Base-by-base conservation (phyloP, 2,113 vertebrate species). In the Ahaetulla prasina region DNA sequence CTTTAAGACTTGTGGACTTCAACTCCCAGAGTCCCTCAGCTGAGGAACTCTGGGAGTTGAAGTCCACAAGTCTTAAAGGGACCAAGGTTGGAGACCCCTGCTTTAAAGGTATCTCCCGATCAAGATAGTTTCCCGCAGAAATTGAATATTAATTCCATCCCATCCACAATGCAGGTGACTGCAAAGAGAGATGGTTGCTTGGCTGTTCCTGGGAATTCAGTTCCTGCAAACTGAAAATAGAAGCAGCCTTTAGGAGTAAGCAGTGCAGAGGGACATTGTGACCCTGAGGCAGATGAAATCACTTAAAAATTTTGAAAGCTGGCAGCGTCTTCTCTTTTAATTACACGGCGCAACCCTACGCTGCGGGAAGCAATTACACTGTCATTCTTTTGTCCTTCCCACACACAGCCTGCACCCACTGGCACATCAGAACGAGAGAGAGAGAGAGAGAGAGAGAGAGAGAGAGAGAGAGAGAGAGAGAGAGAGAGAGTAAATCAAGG, bases 331-430 rank as follows among this genome's bases (percentile, higher is more conserved):
- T 93, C 4, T 93, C 55, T 93, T 95, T 96, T 94, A 96, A 96
- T 96, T 91, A 95, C 2, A 94, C 87, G 8, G 93, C 74, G 7
- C 89, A 94, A 94, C 90, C 68, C 49, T 85, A 92, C 91, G 96
- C 96, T 94, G 95, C 96, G 93, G 96, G 96, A 94, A 96, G 96
- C 94, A 95, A 96, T 95, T 94, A 92, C 4, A 2, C 8, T 84
- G 87, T 7, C 90, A 91, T 68, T 96, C 95, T 92, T 95, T 80
- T 8, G 18, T 80, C 74, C 74, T 80, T 94, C 92, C 95, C 96
- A 94, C 91, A 88, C 91, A 88, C 9, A 27, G 93, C 49, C 53
- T 91, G 35, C 68, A 30, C 91, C 94, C 93, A 90, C 90, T 52
- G 91, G 90, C 80, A 4, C 85, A 95, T 87, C 87, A 90, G 22